phyloP scores from a whole-genome alignment of 2,888 invertebrate species.

The Patella pellucida region DNA sequence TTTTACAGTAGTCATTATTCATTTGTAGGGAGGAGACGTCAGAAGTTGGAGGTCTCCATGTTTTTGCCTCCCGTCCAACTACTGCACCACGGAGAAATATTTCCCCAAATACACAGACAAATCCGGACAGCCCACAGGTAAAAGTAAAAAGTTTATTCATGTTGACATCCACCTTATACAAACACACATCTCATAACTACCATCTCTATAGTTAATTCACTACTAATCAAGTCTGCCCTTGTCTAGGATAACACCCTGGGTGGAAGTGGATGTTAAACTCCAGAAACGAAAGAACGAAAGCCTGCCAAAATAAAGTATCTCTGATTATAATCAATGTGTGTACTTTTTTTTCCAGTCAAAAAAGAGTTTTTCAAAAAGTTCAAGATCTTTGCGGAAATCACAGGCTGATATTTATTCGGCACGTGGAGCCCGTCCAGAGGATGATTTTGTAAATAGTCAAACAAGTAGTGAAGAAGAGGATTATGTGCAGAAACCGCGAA shows the following conservation, averaged over 20 bases:
- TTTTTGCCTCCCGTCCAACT: slow-evolving; percentile 62
- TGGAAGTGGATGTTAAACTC: no score
- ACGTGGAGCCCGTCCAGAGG: slow-evolving; percentile 58
- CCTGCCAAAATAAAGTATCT: no score
- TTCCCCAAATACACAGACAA: slow-evolving; percentile 38
- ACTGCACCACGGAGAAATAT: slow-evolving; percentile 54
- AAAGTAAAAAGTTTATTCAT: background rate
- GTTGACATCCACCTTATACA: no score
- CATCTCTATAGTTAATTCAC: no score
- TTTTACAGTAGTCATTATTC: background rate
- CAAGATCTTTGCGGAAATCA: background rate
- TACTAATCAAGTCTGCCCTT: no score
- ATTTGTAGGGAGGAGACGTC: slow-evolving; percentile 45
- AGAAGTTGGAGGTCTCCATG: slow-evolving; percentile 47
- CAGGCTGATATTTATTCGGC: slow-evolving; percentile 21
- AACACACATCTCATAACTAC: no score
- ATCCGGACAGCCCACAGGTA: slow-evolving; percentile 5
- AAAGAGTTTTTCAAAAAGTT: background rate
- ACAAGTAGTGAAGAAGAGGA: slow-evolving; percentile 53
- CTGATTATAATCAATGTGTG: no score
- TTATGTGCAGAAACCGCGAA: slow-evolving; percentile 31
- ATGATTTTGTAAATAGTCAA: slow-evolving; percentile 55
- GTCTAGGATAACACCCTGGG: no score
- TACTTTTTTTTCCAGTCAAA: no score
- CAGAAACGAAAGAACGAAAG: no score